phyloP scores from a whole-genome alignment of 2,797 vertebrate species.

The Erethizon dorsatum region DNA sequence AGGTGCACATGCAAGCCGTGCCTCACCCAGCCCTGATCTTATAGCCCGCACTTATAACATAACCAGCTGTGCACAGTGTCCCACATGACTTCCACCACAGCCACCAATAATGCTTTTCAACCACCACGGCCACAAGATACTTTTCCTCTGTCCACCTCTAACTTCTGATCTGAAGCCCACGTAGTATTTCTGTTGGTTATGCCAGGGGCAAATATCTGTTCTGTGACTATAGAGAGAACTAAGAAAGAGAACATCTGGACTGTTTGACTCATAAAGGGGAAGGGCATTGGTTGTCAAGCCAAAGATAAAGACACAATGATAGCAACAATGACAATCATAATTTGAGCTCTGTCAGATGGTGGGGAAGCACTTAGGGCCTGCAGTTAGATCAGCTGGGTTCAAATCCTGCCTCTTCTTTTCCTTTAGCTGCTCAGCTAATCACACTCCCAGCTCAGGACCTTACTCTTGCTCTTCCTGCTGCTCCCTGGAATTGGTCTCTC shows the following conservation, averaged over 20 bases:
- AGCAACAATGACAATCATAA: background rate
- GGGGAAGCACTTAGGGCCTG: background rate
- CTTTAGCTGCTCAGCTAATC: slow-evolving; percentile 2
- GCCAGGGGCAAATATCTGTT: background rate
- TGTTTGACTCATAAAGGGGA: background rate
- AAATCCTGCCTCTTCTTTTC: background rate
- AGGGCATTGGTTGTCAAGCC: background rate
- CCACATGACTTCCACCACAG: background rate
- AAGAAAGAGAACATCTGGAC: background rate
- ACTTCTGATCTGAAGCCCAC: background rate
- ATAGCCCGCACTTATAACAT: background rate
- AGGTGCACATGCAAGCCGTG: background rate
- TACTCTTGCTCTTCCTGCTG: background rate
- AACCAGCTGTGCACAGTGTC: background rate
- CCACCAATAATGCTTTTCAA: background rate
- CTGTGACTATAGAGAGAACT: background rate
- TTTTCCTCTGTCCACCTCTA: background rate
- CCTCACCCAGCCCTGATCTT: background rate
- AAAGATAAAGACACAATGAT: background rate
- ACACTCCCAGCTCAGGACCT: background rate
- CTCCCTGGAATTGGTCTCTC: background rate
- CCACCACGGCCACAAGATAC: background rate
- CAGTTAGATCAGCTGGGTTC: background rate
- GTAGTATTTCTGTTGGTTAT: background rate
- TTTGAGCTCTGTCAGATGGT: background rate